Conservation (phyloP, 2,113 vertebrate species). For the Rattus rattus region DNA sequence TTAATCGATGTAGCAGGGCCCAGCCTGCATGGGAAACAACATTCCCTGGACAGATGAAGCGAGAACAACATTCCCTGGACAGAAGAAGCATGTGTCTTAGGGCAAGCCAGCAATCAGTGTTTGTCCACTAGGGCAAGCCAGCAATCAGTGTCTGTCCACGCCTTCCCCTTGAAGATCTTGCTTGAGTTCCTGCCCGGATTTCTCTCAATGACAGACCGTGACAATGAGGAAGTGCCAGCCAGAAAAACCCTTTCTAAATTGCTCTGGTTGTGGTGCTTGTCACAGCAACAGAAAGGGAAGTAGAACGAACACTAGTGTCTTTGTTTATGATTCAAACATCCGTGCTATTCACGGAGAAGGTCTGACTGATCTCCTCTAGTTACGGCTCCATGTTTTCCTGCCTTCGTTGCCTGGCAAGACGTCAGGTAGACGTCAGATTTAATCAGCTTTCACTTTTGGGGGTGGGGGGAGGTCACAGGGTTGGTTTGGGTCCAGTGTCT, state of each 20-base stretch:
- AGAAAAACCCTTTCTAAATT: background rate
- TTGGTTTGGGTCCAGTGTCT: background rate
- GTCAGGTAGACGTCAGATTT: background rate
- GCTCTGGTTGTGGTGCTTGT: background rate
- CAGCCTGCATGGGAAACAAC: background rate
- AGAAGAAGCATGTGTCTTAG: background rate
- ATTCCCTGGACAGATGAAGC: no score
- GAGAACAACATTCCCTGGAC: background rate
- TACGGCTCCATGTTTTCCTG: background rate
- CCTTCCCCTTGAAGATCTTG: background rate
- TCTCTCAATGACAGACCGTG: background rate
- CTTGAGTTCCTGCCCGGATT: background rate
- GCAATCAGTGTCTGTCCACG: background rate
- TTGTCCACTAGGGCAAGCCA: background rate
- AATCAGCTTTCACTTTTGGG: conserved; percentile 8
- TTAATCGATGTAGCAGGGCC: background rate
- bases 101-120: background rate
- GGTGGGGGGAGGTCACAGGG: background rate
- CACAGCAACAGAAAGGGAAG: background rate
- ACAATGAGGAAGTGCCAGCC: background rate
- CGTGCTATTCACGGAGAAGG: background rate
- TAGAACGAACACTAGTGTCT: background rate
- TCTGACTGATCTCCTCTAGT: background rate
- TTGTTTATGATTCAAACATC: conserved; percentile 21
- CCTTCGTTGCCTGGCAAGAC: background rate